Conservation (phyloP, 2,113 vertebrate genomes). For the Blennius ocellaris region DNA sequence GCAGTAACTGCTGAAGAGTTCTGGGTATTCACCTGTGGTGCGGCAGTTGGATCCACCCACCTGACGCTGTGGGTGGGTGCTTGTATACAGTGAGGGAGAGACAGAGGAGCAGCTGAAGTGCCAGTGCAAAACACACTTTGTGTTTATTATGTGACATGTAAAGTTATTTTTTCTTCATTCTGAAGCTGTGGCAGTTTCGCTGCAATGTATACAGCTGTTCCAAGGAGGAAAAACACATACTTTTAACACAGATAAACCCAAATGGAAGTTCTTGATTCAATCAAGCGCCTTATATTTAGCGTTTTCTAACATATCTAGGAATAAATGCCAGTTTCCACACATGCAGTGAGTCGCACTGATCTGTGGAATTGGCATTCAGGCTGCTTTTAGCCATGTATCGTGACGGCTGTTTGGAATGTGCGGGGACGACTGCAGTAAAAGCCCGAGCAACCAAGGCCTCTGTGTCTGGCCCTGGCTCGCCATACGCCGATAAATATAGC, state of each 20-base stretch:
- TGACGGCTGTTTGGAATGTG: constrained; percentile 79
- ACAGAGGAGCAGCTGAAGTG: too few species aligned
- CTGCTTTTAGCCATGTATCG: constrained; percentile 62
- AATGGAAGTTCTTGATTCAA: not conserved
- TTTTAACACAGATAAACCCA: not conserved
- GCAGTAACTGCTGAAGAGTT: too few species aligned
- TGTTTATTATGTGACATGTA: too few species aligned
- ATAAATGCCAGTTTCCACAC: constrained; percentile 5
- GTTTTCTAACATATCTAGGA: not conserved
- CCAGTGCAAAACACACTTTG: too few species aligned
- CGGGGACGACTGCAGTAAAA: constrained; percentile 72
- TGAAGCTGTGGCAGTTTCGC: too few species aligned
- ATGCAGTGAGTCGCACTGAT: constrained; percentile 11
- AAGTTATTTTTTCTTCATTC: too few species aligned
- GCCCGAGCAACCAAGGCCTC: constrained; percentile 39
- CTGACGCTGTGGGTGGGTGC: too few species aligned
- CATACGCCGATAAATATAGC: constrained; percentile 85
- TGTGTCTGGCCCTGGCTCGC: constrained; percentile 66
- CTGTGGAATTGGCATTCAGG: constrained; percentile 25
- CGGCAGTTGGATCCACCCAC: too few species aligned
- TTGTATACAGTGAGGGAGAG: too few species aligned
- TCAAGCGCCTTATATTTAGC: not conserved
- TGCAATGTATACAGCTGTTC: not conserved
- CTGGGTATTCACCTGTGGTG: too few species aligned
- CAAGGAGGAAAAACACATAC: not conserved